phyloP scores from a whole-genome alignment of 2,797 vertebrate genomes.

The Paguma larvata region DNA sequence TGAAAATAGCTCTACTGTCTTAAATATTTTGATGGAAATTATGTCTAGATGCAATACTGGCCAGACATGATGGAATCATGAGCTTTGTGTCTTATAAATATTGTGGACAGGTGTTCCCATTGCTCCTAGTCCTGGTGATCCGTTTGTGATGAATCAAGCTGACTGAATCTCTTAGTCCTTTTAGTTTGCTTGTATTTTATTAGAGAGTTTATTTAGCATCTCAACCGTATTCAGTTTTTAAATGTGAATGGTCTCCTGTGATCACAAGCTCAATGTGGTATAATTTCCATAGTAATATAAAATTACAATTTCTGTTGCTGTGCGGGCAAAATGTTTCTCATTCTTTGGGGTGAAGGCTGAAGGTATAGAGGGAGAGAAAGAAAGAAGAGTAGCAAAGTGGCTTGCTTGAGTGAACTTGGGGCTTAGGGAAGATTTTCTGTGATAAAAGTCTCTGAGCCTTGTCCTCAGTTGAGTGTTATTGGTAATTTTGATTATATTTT shows the following conservation, averaged over 20 bases:
- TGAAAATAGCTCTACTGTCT: background rate
- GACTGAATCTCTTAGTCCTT: background rate
- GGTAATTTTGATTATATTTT: conserved; percentile 6
- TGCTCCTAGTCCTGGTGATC: background rate
- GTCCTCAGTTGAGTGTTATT: background rate
- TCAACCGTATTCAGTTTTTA: background rate
- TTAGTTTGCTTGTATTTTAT: background rate
- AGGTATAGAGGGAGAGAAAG: background rate
- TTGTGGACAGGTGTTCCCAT: background rate
- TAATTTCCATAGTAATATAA: background rate
- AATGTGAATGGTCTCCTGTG: background rate
- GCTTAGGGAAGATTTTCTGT: background rate
- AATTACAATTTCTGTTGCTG: background rate
- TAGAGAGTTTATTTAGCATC: background rate
- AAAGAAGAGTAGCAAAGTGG: background rate
- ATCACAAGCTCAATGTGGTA: background rate
- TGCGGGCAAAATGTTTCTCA: background rate
- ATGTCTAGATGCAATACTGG: background rate
- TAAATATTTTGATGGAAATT: conserved; percentile 42
- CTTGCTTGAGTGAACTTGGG: background rate
- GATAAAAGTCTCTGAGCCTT: background rate
- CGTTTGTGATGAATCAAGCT: background rate
- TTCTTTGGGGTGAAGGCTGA: background rate
- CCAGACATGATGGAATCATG: background rate
- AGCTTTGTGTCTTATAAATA: background rate